A percentile compares a stretch with the other conserved stretches of the same genome.
These are phyloP conservation scores for Calliphora vicina DNA, from an alignment of 1,140 invertebrate species.

Conservation along the genomic window DNA sequence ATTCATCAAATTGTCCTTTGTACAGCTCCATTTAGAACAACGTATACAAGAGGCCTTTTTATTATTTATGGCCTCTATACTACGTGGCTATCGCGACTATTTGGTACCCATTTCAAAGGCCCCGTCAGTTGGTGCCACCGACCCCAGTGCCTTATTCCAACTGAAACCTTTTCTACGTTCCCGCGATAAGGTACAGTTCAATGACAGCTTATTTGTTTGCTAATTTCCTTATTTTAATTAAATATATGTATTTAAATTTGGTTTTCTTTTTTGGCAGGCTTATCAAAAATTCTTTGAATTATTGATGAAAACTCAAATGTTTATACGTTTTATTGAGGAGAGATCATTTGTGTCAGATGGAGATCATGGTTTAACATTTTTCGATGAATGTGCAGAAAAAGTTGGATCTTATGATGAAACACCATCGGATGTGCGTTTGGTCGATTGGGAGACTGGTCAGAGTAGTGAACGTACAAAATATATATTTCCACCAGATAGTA, in stretches of 20 bases:
- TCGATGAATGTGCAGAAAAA: conserved; percentile 93
- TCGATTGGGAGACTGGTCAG: conserved; percentile 74
- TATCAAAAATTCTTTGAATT: conserved; percentile 91
- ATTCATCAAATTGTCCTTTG: conserved; percentile 41
- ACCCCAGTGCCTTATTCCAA: conserved; percentile 94
- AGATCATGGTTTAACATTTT: conserved; percentile 93
- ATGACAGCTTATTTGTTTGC: conserved; percentile 25
- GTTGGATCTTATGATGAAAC: conserved; percentile 71
- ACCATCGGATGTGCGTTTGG: conserved; percentile 68
- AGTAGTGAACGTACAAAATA: conserved; percentile 92
- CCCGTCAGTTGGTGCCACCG: conserved; percentile 91
- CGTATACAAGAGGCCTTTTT: conserved; percentile 98
- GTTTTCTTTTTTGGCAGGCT: conserved; percentile 68
- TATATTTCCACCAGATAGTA: conserved; percentile 88
- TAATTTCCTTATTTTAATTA: not conserved
- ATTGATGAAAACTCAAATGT: conserved; percentile 95
- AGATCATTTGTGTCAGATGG: conserved; percentile 97
- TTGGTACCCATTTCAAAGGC: conserved; percentile 94
- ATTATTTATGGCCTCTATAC: conserved; percentile 91
- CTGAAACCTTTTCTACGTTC: conserved; percentile 80
- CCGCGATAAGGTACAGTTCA: conserved; percentile 65
- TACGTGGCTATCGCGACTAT: conserved; percentile 91
- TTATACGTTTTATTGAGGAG: conserved; percentile 98
- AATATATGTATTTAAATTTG: not conserved
- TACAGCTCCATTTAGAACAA: conserved; percentile 79